Evolutionary conservation across 2,797 vertebrate genomes (phyloP), one percentile per base, ranked within the genome.

Genomic region (Pterois miles): DNA sequence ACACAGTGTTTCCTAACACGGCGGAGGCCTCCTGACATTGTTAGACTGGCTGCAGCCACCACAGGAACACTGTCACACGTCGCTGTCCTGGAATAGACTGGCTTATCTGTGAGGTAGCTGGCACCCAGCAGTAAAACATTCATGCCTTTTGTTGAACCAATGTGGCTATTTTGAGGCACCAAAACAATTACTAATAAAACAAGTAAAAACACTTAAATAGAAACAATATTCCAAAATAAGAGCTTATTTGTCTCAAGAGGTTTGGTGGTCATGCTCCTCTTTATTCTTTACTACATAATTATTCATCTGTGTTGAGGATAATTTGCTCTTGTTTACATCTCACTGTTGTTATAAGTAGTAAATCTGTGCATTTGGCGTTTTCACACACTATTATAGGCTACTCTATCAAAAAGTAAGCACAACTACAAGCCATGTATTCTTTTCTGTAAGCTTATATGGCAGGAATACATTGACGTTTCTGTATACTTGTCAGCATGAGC

Each of bases 71-170:
- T 16, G 83, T 83, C 78, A 66, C 71, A 71, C 87, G 78, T 80
- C 67, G 73, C 74, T 53, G 64, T 69, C 88, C 84, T 76, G 74
- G 91, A 95, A 95, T 94, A 94, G 91, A 76, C 46, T 0, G 4
- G 86, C 80, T 89, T 89, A 91, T 93, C 80, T 74, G 71, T 69
- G 77, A 36, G 57, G 78, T 22, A 29, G 71, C 76, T 73, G 85
- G 52, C 78, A 82, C 48, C 1, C 18, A 8, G 53, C 36, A 29
- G 22, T 60, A 16, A 78, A 83, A 76, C 65, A 70, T 76, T 84
- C 73, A 33, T 63, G 62, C 62, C 80, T 80, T 72, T 78, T 77
- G 60, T 76, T 67, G 54, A 34, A 18, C 62, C 59, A 18, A 1
- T n/a, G 65, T 16, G 29, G 40, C 65, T 78, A 62, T 75, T 75